Evolutionary conservation across 1,140 invertebrate genomes (phyloP).

Genomic region (Cydia strobilella): DNA sequence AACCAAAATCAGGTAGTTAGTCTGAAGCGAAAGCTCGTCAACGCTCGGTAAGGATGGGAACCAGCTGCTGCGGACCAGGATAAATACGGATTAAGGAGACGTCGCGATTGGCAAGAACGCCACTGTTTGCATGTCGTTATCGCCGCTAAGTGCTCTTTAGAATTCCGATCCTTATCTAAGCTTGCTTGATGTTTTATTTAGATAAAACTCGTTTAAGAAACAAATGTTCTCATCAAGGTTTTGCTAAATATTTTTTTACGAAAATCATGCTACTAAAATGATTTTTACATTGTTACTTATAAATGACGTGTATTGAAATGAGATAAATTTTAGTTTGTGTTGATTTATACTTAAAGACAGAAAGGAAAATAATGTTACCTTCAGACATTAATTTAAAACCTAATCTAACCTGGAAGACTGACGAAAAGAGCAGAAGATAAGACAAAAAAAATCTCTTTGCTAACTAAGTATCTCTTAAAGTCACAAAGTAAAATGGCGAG

Average conservation of each 20-base stretch:
- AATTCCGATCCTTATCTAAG: constrained; percentile 5
- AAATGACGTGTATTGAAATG: no score
- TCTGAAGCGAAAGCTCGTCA: neutral
- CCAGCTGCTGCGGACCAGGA: neutral
- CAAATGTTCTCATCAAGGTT: neutral
- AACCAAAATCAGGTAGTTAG: no score
- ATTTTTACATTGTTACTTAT: no score
- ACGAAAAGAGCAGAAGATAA: neutral
- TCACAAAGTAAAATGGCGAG: constrained; percentile 61
- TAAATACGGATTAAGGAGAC: constrained; percentile 12
- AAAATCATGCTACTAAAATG: no score
- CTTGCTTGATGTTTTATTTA: neutral
- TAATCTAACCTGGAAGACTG: neutral
- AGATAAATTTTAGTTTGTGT: no score
- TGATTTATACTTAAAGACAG: neutral
- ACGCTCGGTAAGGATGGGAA: neutral
- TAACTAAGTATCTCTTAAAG: constrained; percentile 50
- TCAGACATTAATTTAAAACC: neutral
- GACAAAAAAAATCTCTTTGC: neutral
- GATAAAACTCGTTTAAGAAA: constrained; percentile 9
- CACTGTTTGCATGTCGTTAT: constrained; percentile 16
- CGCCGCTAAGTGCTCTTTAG: constrained; percentile 14
- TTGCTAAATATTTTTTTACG: no score
- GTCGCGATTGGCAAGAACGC: constrained; percentile 15
- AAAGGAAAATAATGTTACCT: neutral